Base-by-base conservation (phyloP, 2,888 invertebrate genomes). In the Camptogramma bilineatum region DNA sequence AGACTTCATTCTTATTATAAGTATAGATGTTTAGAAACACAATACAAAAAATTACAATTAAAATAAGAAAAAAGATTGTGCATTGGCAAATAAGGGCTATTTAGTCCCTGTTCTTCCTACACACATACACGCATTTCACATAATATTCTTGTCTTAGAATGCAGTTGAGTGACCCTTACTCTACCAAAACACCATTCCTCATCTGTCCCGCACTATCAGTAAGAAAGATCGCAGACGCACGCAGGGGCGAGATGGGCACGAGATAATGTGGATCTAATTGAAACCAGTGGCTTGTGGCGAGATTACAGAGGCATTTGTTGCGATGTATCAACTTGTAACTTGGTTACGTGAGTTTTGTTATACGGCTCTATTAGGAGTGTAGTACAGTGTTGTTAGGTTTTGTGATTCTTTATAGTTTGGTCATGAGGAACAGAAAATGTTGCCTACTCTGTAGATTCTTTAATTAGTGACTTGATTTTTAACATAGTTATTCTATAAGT, bases 191-290 rank as follows among this genome's bases (percentile, higher is more conserved):
- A 64, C 55, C 58, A 64, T 53, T 39, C 56, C 50, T 62, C 64
- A 68, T 72, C 61, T 64, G 65, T 63, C 68, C 52, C 31, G 9
- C 18, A 58, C 54, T 83, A 84, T 84, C 84, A 72, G 70, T 47
- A 66, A 70, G 80, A 78, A 74, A 77, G 77, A 85, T 84, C 83
- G 77, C 81, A 81, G 82, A 80, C 82, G 78, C 51, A 56, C 16
- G 44, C 8, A 51, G 54, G 62, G 55, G 52, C 31, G 52, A 50
- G 65, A 65, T 61, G 61, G 47, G 46, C 46, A 31, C 52, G 52
- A 69, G 71, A 71, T 71, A 73, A 47, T 64, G 64, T 60, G 48
- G 51, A 50, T 53, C 53, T 70, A 73, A 73, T 73, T 71, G 68
- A 71, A 71, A 66, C 61, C 72, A 52, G 57, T 63, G 71, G 66